These are phyloP conservation scores for Oophaga sylvatica DNA, from an alignment of 2,797 vertebrate species.

Conservation along the genomic window DNA sequence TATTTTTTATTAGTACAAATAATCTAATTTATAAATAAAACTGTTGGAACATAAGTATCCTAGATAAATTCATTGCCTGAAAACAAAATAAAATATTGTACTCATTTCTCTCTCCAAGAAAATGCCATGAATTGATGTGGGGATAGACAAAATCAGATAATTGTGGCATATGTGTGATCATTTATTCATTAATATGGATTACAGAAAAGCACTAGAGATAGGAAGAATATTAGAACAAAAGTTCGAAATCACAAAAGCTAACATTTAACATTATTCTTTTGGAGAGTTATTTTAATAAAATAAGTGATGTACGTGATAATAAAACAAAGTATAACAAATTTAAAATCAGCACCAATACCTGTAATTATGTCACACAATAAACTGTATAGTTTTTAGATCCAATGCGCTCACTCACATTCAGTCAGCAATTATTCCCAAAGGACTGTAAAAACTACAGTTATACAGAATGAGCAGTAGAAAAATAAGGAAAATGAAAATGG, in stretches of 20 bases:
- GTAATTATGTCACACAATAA: not conserved
- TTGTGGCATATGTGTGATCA: conserved; percentile 28
- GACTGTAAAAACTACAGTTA: too few relatives aligned
- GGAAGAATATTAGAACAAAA: not conserved
- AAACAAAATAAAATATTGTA: conserved; percentile 59
- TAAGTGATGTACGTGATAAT: not conserved
- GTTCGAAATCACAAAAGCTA: not conserved
- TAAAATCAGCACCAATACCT: not conserved
- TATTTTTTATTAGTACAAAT: not conserved
- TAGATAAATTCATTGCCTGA: not conserved
- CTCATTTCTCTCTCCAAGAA: conserved; percentile 34
- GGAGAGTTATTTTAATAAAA: not conserved
- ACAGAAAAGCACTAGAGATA: conserved; percentile 22
- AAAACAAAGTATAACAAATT: not conserved
- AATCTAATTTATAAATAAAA: not conserved
- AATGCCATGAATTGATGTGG: conserved; percentile 1
- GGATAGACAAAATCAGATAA: conserved; percentile 8
- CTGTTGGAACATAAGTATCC: not conserved
- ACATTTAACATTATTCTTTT: not conserved
- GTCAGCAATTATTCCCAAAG: not conserved
- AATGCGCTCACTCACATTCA: not conserved
- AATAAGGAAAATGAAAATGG: too few relatives aligned
- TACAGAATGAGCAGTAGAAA: too few relatives aligned
- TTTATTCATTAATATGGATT: conserved; percentile 40
- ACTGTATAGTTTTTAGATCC: not conserved